Percentiles rank a stretch among this genome's conserved stretches.
Conservation (phyloP, 2,797 vertebrate genomes). For the Parauchenoglanis punctatus region DNA sequence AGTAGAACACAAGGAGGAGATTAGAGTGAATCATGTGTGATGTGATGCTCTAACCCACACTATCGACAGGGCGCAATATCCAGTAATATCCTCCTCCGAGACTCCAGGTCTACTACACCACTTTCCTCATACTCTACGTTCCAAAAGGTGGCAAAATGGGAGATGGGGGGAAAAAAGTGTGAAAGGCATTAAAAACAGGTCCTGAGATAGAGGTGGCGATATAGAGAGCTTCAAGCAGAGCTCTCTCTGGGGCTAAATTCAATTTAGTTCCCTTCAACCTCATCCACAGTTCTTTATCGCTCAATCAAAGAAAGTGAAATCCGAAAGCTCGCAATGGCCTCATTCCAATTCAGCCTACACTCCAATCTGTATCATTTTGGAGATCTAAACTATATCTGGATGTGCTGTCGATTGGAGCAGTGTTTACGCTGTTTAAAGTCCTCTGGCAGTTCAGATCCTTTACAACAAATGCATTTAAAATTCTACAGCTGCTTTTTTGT, state of each 20-base stretch:
- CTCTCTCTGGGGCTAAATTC: constrained; percentile 39
- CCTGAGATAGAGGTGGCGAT: constrained; percentile 22
- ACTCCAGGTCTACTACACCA: constrained; percentile 68
- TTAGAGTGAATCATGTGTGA: constrained; percentile 2
- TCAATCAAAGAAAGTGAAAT: constrained; percentile 25
- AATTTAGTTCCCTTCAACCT: constrained; percentile 34
- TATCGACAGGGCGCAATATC: not conserved
- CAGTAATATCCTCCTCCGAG: constrained; percentile 64
- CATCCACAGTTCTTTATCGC: constrained; percentile 20
- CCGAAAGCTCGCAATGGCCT: not conserved
- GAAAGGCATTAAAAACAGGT: constrained; percentile 26
- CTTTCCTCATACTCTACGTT: constrained; percentile 63
- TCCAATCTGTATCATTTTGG: not conserved
- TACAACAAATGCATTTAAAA: constrained; percentile 28
- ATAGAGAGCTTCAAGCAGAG: constrained; percentile 12
- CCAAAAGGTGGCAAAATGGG: constrained; percentile 38
- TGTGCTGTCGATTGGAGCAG: constrained; percentile 6
- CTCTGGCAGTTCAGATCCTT: not conserved
- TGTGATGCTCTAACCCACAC: not conserved
- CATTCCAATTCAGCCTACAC: not conserved
- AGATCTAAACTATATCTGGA: constrained; percentile 17
- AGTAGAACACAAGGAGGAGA: not conserved
- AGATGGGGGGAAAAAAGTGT: not conserved
- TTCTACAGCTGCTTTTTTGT: not conserved
- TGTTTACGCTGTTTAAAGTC: constrained; percentile 21